Percentiles rank a stretch among this genome's conserved stretches.
phyloP scores from a whole-genome alignment of 2,888 invertebrate species.

The Colostygia pectinataria region DNA sequence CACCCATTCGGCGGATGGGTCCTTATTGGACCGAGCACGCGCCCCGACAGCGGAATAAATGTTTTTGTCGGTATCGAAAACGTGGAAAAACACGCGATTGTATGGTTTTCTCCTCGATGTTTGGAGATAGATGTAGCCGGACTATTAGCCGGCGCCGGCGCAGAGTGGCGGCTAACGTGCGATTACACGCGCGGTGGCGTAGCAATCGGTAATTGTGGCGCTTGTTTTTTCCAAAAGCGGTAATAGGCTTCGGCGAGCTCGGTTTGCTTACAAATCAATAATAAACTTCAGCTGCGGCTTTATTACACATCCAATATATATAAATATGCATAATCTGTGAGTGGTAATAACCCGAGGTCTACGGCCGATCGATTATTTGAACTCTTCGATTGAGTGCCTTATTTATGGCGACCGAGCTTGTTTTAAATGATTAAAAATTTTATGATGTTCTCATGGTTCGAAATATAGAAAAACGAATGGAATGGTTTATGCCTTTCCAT shows the following conservation, averaged over 20 bases:
- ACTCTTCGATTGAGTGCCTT: slow-evolving; percentile 39
- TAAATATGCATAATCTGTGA: slow-evolving; percentile 34
- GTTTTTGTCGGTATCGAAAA: slow-evolving; percentile 13
- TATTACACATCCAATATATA: slow-evolving; percentile 33
- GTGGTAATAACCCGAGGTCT: slow-evolving; percentile 35
- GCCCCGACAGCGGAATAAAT: slow-evolving; percentile 21
- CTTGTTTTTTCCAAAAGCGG: slow-evolving; percentile 34
- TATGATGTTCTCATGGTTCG: slow-evolving; percentile 36
- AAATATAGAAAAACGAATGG: slow-evolving; percentile 36
- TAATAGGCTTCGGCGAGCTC: slow-evolving; percentile 23
- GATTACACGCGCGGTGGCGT: slow-evolving; percentile 33
- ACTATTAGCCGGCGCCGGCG: slow-evolving; percentile 2
- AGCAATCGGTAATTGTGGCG: slow-evolving; percentile 40
- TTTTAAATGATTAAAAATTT: slow-evolving; percentile 41
- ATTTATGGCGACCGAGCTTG: slow-evolving; percentile 39
- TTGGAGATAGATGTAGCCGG: not conserved
- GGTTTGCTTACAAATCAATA: slow-evolving; percentile 34
- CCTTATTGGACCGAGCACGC: slow-evolving; percentile 38
- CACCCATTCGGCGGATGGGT: slow-evolving; percentile 31
- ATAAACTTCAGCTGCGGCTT: slow-evolving; percentile 34
- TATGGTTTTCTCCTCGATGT: not conserved
- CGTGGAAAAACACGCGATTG: slow-evolving; percentile 3
- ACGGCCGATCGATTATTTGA: slow-evolving; percentile 37
- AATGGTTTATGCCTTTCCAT: slow-evolving; percentile 34
- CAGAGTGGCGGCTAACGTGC: slow-evolving; percentile 10